Conservation (phyloP, 2,113 vertebrate species). For the Corvus cornix region DNA sequence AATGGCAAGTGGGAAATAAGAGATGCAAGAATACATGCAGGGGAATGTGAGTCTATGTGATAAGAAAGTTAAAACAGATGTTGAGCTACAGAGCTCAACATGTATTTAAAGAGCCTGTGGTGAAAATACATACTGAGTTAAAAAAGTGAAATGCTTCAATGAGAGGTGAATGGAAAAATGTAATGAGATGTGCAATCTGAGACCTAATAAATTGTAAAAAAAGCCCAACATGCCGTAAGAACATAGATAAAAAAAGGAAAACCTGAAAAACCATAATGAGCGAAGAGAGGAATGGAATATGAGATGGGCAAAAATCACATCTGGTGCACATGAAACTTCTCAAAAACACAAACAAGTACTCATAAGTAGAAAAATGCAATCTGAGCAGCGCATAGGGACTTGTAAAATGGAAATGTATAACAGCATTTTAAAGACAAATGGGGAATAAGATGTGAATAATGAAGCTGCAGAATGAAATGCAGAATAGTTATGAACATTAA, state of each 20-base stretch:
- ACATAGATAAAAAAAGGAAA: not conserved
- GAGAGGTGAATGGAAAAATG: not conserved
- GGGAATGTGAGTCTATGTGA: not conserved
- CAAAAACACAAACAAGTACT: not conserved
- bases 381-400: not conserved
- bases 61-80: not conserved
- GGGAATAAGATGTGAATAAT: not conserved
- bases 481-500: not conserved
- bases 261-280: not conserved
- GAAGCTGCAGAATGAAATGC: not conserved
- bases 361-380: not conserved
- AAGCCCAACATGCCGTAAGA: rapidly evolving
- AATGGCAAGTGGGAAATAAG: not conserved
- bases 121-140: not conserved
- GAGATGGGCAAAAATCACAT: not conserved
- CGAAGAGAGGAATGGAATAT: not conserved
- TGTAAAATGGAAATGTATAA: not conserved
- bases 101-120: not conserved
- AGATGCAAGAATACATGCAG: not conserved
- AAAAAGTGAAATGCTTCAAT: not conserved
- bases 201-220: not conserved
- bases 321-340: not conserved
- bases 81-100: not conserved
- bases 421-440: not conserved
- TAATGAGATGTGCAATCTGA: not conserved